These are phyloP conservation scores for Taenioides sp. DNA, from an alignment of 2,797 vertebrate species.

Conservation along the genomic window DNA sequence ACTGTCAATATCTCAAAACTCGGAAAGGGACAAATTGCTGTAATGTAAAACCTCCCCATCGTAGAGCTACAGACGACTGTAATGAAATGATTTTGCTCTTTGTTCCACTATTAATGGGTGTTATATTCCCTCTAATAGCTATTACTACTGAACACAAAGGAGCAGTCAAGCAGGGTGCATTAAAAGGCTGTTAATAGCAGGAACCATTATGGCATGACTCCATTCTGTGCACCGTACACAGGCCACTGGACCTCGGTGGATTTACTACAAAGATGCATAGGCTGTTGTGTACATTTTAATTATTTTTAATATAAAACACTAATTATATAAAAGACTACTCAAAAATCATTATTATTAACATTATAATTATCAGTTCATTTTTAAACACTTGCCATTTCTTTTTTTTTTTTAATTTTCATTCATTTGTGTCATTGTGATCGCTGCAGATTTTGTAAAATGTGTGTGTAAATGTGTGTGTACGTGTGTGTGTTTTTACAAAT, in stretches of 20 bases:
- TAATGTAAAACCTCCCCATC: conserved; percentile 9
- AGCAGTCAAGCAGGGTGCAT: conserved; percentile 53
- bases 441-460: not conserved
- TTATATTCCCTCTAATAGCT: conserved; percentile 49
- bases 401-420: not conserved
- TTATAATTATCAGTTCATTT: not conserved
- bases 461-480: not conserved
- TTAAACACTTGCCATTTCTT: not conserved
- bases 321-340: not conserved
- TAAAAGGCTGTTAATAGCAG: conserved; percentile 66
- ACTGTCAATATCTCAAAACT: conserved; percentile 6
- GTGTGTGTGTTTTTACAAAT: not conserved
- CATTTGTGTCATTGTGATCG: not conserved
- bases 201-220: conserved; percentile 47
- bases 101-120: conserved; percentile 40
- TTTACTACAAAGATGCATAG: not conserved
- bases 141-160: conserved; percentile 57
- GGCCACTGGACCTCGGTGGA: not conserved
- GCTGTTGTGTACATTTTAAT: not conserved
- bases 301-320: not conserved
- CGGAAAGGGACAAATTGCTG: not conserved
- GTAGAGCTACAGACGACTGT: conserved; percentile 16
- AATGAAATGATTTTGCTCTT: conserved; percentile 50
- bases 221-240: conserved; percentile 26
- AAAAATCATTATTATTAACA: not conserved